phyloP scores from a whole-genome alignment of 2,888 invertebrate species.

The Heliconius sara region DNA sequence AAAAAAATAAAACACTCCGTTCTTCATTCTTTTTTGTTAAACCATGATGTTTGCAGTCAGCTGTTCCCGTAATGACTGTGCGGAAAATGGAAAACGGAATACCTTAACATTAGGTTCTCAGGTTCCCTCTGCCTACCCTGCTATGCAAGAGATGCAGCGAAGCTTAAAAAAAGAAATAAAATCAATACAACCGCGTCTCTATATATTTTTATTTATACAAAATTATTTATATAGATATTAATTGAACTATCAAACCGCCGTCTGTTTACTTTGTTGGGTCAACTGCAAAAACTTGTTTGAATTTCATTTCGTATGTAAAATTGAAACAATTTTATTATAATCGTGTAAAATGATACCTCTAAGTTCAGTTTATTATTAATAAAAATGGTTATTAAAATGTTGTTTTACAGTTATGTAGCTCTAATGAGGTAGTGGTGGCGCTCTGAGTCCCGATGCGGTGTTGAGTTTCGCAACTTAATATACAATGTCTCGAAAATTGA shows the following conservation, averaged over 20 bases:
- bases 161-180: not conserved
- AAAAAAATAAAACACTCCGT: too few species aligned
- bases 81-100: not conserved
- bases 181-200: constrained; percentile 48
- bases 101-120: not conserved
- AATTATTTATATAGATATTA: constrained; percentile 55
- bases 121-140: not conserved
- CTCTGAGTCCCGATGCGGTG: not conserved
- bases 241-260: constrained; percentile 55
- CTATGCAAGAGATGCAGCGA: not conserved
- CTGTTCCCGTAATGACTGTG: too few species aligned
- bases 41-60: too few species aligned
- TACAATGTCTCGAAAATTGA: not conserved
- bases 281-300: constrained; percentile 42
- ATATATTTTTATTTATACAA: constrained; percentile 45
- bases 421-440: not conserved
- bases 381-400: not conserved
- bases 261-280: constrained; percentile 41
- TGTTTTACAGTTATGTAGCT: not conserved
- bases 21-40: too few species aligned
- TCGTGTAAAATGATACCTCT: constrained; percentile 16
- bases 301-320: constrained; percentile 34
- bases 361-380: not conserved
- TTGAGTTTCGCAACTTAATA: not conserved
- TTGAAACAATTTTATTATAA: constrained; percentile 21